Evolutionary conservation across 1,140 invertebrate genomes (phyloP).

Genomic region (Muscidifurax raptorellus): DNA sequence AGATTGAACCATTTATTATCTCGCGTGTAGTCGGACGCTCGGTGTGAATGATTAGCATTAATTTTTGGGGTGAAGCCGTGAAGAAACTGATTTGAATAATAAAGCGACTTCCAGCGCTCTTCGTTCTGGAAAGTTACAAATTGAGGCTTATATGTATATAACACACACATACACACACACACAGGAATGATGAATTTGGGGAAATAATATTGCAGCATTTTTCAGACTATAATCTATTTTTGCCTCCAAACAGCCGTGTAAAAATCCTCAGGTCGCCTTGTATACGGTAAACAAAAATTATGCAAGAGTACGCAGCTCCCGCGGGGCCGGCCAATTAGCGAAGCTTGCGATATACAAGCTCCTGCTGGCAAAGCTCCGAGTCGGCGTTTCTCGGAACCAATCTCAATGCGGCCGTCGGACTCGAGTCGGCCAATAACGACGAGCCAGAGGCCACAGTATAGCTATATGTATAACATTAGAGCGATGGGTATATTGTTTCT

Average conservation of each 20-base stretch:
- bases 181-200: too few species aligned
- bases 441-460: slow-evolving; percentile 16
- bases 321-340: slow-evolving; percentile 9
- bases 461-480: too few species aligned
- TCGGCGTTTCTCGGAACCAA: slow-evolving; percentile 53
- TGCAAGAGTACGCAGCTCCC: slow-evolving; percentile 13
- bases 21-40: too few species aligned
- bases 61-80: background rate
- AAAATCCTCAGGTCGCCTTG: too few species aligned
- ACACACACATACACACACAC: too few species aligned
- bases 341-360: background rate
- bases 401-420: slow-evolving; percentile 35
- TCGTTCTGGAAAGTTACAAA: too few species aligned
- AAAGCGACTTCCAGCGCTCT: background rate
- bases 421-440: slow-evolving; percentile 41
- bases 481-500: background rate
- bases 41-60: background rate
- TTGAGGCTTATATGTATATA: too few species aligned
- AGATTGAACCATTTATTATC: background rate
- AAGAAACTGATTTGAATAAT: background rate
- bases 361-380: slow-evolving; percentile 32
- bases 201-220: too few species aligned
- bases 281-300: slow-evolving; percentile 15
- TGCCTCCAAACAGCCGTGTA: too few species aligned
- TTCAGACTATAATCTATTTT: too few species aligned